phyloP scores from a whole-genome alignment of 2,113 vertebrate species.

The Sterrhoptilus dennistouni region DNA sequence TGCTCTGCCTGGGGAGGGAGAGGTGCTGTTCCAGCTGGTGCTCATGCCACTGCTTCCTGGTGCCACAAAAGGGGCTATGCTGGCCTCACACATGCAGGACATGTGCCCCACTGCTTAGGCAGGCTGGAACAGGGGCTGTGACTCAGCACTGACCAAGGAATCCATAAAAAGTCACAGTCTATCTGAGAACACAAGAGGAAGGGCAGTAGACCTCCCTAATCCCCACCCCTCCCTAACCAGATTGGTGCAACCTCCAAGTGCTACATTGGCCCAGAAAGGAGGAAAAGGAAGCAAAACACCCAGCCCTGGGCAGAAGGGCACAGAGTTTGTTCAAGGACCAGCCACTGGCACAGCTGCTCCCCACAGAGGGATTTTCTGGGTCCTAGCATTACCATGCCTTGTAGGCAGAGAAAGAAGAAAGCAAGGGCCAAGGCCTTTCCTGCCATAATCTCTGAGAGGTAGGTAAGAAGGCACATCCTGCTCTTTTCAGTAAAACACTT shows the following conservation, averaged over 20 bases:
- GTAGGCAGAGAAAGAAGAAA: not conserved
- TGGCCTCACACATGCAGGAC: too few relatives aligned
- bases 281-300: not conserved
- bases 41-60: rapidly evolving
- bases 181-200: not conserved
- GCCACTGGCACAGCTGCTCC: not conserved
- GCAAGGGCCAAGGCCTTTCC: not conserved
- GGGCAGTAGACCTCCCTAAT: not conserved
- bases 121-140: not conserved
- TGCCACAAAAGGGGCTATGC: rapidly evolving
- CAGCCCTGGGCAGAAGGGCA: not conserved
- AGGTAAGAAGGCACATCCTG: not conserved
- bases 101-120: rapidly evolving
- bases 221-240: not conserved
- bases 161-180: rapidly evolving
- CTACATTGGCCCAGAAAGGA: rapidly evolving
- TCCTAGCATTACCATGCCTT: not conserved
- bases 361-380: not conserved
- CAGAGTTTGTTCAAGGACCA: rapidly evolving
- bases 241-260: not conserved
- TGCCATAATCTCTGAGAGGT: not conserved
- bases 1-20: not conserved
- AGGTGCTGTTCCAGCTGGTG: not conserved
- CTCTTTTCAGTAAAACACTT: not conserved
- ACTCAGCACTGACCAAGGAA: not conserved